A percentile compares a stretch with the other conserved stretches of the same genome.
phyloP scores from a whole-genome alignment of 2,113 vertebrate genomes.

The Deroptyus accipitrinus region DNA sequence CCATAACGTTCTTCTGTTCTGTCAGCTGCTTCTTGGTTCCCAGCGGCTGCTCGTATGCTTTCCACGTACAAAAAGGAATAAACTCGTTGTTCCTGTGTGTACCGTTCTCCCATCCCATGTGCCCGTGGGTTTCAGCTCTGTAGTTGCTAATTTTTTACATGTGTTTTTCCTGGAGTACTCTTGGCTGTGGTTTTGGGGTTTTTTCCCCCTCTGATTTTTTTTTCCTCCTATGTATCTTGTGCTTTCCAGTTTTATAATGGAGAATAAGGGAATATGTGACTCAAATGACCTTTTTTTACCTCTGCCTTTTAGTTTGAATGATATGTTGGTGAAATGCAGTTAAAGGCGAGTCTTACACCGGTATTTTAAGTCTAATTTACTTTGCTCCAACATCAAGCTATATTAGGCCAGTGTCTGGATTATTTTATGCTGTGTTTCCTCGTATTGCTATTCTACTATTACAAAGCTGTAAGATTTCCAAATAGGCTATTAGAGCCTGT shows the following conservation, averaged over 20 bases:
- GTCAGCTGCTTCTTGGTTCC: not conserved
- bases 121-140: not conserved
- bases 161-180: not conserved
- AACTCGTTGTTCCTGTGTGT: not conserved
- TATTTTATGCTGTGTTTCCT: not conserved
- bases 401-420: not conserved
- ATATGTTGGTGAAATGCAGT: not conserved
- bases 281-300: not conserved
- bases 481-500: not conserved
- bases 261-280: not conserved
- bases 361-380: not conserved
- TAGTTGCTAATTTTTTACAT: not conserved
- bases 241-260: not conserved
- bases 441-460: not conserved
- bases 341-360: not conserved
- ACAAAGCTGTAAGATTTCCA: not conserved
- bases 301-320: not conserved
- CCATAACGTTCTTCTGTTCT: not conserved
- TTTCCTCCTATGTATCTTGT: not conserved
- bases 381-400: not conserved
- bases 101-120: not conserved
- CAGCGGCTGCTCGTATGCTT: not conserved
- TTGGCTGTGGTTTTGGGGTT: not conserved
- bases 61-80: not conserved
- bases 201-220: not conserved